Conservation (phyloP, 2,888 invertebrate genomes). For the Drosophila meridionalis region DNA sequence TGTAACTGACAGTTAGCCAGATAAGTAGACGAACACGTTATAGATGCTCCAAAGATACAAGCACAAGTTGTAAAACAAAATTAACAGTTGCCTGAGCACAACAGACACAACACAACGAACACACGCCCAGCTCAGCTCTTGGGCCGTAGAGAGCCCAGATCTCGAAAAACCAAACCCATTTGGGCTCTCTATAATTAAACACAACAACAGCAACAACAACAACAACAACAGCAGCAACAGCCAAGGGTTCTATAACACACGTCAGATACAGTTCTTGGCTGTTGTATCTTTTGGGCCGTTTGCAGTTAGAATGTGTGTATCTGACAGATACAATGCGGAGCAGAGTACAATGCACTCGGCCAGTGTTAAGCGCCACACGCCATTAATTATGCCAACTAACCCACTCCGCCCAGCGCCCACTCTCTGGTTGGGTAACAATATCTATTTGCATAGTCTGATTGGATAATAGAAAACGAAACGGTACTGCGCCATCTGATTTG, state of each 20-base stretch:
- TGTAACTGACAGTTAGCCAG: slow-evolving; percentile 66
- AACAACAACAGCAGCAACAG: slow-evolving; percentile 9
- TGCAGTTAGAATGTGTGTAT: slow-evolving; percentile 63
- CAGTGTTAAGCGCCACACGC: slow-evolving; percentile 73
- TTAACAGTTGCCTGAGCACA: slow-evolving; percentile 78
- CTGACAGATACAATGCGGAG: slow-evolving; percentile 13
- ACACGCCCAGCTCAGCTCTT: slow-evolving; percentile 43
- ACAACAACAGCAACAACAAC: slow-evolving; percentile 13
- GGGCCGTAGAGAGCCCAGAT: not conserved
- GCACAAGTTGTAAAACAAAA: slow-evolving; percentile 73
- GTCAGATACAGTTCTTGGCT: slow-evolving; percentile 26
- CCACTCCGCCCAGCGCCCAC: not conserved
- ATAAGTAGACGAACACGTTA: slow-evolving; percentile 61
- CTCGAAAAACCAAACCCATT: slow-evolving; percentile 33
- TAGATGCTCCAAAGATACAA: slow-evolving; percentile 60
- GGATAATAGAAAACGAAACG: slow-evolving; percentile 34
- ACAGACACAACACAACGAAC: too few relatives aligned
- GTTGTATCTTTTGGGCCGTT: slow-evolving; percentile 37
- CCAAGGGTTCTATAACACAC: slow-evolving; percentile 42
- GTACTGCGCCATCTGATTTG: slow-evolving; percentile 52
- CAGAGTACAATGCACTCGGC: slow-evolving; percentile 73
- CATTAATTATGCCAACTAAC: slow-evolving; percentile 69
- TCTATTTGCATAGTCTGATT: slow-evolving; percentile 26
- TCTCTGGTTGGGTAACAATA: slow-evolving; percentile 20
- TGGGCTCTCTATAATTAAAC: slow-evolving; percentile 71